Base-by-base conservation (phyloP, 2,888 invertebrate genomes). In the Cheilosia vulpina region DNA sequence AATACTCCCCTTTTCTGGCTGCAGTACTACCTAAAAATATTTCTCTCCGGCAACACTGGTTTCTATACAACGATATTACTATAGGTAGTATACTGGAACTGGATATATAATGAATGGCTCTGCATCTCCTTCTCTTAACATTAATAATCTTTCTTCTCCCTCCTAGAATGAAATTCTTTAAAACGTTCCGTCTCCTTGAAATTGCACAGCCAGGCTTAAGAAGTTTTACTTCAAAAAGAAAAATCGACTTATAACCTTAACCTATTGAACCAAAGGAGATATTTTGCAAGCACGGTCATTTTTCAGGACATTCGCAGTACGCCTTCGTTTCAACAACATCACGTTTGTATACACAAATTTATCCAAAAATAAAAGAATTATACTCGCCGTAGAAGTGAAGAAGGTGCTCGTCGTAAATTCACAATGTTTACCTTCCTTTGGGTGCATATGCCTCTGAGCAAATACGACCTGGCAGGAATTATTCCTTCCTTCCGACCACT, bases 331-430 rank as follows among this genome's bases (percentile, higher is more conserved):
- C 45, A 45, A n/a, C 45, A 52, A 52, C 34, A 31, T 21, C 15
- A 31, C 47, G 13, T 31, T 45, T 6, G 5, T 13, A n/a, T n/a
- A n/a, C n/a, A 62, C 27, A n/a, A n/a, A 43, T 45, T 62, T 62
- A 31, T 62, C 31, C 31, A 17, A 27, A 52, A 41, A 60, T 62
- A 62, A 72, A 52, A 62, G 43, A 60, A 52, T 31, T 47, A 13
- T 47, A 13, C 34, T 47, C 24, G 4, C 1, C 63, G 6, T 45
- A 53, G 45, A 47, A 31, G 52, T 19, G 27, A 11, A 45, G 60
- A 43, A 52, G 9, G 34, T 55, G n/a, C 6, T 52, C n/a, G 15
- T 60, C 52, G 62, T 73, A 73, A 73, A 63, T 63, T 62, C 45
- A 9, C 34, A 21, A 41, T 62, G 41, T 62, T 72, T 52, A 72